Evolutionary conservation across 2,797 vertebrate species (phyloP).

Genomic region (Rallus crepitans): DNA sequence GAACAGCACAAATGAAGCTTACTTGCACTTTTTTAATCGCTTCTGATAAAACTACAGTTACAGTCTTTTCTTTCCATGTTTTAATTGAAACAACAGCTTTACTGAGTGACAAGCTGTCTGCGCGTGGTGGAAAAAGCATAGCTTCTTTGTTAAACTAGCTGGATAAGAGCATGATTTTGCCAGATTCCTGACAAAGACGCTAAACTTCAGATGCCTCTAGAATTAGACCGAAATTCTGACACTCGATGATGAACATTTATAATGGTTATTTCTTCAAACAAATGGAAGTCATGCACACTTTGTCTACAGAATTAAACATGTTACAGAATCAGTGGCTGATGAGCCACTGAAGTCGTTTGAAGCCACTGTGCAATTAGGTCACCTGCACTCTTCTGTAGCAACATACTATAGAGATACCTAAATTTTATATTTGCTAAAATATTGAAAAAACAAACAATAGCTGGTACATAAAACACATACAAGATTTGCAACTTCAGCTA

Average conservation of each 20-base stretch:
- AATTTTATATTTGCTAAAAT: not conserved
- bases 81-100: not conserved
- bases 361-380: not conserved
- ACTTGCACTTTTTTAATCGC: not conserved
- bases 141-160: not conserved
- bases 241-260: not conserved
- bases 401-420: not conserved
- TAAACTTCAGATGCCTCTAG: not conserved
- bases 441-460: not conserved
- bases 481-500: not conserved
- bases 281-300: not conserved
- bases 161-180: not conserved
- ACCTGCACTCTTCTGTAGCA: not conserved
- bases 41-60: not conserved
- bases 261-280: not conserved
- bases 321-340: not conserved
- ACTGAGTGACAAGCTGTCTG: not conserved
- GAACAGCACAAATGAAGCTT: not conserved
- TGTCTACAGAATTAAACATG: not conserved
- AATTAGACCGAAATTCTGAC: not conserved
- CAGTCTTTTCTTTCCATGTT: not conserved
- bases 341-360: not conserved
- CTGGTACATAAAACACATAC: not conserved
- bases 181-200: not conserved
- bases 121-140: not conserved